Percentiles rank a stretch among this genome's conserved stretches.
phyloP scores from a whole-genome alignment of 1,140 invertebrate genomes.

The Listronotus bonariensis region DNA sequence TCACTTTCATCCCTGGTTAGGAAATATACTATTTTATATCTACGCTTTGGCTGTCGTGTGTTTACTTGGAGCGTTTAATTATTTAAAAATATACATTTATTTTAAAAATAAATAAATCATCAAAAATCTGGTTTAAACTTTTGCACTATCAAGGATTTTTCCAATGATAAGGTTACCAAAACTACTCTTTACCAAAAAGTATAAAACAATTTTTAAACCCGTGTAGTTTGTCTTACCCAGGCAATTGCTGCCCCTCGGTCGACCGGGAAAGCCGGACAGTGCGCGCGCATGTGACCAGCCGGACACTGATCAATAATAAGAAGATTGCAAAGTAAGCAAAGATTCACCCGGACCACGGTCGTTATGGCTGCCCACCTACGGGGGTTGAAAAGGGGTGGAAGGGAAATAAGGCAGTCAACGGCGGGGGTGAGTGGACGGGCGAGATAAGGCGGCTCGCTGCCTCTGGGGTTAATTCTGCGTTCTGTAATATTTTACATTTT shows the following conservation, averaged over 20 bases:
- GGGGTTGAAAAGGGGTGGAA: constrained; percentile 18
- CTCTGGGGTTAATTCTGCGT: constrained; percentile 20
- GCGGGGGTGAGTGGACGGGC: constrained; percentile 22
- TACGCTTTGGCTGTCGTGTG: no score
- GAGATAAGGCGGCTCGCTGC: constrained; percentile 23
- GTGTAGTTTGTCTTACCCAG: constrained; percentile 6
- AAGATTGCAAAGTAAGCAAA: constrained; percentile 57
- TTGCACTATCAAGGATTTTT: neutral
- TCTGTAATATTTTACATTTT: constrained; percentile 16
- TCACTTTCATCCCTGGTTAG: no score
- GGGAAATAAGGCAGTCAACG: constrained; percentile 6
- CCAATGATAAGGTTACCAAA: no score
- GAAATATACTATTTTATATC: no score
- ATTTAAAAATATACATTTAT: no score
- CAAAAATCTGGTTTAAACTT: neutral
- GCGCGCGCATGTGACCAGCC: constrained; percentile 50
- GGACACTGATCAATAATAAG: constrained; percentile 57
- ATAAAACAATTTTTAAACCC: neutral
- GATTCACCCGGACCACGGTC: constrained; percentile 47
- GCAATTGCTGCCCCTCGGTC: constrained; percentile 28
- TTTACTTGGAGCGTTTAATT: no score
- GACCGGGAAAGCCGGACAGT: constrained; percentile 35
- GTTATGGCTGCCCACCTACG: constrained; percentile 45
- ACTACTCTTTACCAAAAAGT: no score
- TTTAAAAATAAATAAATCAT: no score